A percentile compares a stretch with the other conserved stretches of the same genome.
Conservation (phyloP, 2,797 vertebrate genomes). For the Erethizon dorsatum region DNA sequence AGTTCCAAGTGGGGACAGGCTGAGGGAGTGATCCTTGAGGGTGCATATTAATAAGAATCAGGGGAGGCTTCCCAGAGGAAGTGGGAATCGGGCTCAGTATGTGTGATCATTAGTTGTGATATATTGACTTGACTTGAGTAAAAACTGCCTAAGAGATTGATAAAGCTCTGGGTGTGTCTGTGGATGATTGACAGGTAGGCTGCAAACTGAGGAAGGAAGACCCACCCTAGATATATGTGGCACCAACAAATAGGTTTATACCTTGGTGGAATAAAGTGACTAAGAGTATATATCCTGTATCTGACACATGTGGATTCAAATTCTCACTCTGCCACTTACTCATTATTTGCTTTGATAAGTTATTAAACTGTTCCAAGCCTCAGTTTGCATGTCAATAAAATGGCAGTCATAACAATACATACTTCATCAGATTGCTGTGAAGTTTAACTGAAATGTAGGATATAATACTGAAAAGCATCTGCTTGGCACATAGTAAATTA, state of each 20-base stretch:
- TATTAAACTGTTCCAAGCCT: conserved; percentile 37
- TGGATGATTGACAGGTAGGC: neutral
- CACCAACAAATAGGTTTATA: neutral
- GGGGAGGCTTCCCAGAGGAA: neutral
- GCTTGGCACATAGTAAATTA: conserved; percentile 42
- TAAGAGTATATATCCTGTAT: neutral
- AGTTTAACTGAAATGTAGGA: conserved; percentile 17
- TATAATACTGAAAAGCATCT: neutral
- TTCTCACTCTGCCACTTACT: conserved; percentile 38
- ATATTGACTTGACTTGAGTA: neutral
- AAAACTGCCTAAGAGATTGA: neutral
- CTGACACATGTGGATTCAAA: neutral
- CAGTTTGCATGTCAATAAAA: conserved; percentile 9
- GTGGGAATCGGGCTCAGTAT: neutral
- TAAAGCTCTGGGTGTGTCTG: neutral
- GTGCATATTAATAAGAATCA: neutral
- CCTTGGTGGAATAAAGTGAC: neutral
- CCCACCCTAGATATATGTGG: neutral
- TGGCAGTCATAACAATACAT: neutral
- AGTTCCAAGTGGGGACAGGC: neutral
- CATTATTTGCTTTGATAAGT: conserved; percentile 21
- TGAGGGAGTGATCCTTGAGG: neutral
- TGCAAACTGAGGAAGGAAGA: neutral
- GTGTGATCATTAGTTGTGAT: neutral
- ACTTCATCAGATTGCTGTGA: neutral